These are phyloP conservation scores for Pseudopodoces humilis DNA, from an alignment of 2,113 vertebrate species.

Conservation along the genomic window DNA sequence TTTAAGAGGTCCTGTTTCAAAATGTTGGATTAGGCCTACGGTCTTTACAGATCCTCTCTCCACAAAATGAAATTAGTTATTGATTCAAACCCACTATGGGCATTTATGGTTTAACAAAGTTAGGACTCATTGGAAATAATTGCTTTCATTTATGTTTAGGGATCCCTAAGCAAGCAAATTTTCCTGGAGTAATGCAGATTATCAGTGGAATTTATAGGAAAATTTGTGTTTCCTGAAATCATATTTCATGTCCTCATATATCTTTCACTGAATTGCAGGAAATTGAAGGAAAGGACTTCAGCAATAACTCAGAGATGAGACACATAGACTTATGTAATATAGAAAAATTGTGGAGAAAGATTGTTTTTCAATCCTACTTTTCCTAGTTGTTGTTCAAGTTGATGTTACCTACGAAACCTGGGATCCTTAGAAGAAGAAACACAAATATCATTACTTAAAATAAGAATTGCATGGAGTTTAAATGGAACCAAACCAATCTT, in stretches of 20 bases:
- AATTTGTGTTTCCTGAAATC: neutral
- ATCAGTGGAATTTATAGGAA: neutral
- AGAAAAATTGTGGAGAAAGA: neutral
- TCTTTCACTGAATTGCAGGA: neutral
- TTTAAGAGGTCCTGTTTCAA: neutral
- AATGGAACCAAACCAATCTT: neutral
- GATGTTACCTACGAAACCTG: neutral
- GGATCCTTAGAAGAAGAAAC: neutral
- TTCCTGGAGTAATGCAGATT: neutral
- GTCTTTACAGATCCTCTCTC: neutral
- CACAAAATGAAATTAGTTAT: neutral
- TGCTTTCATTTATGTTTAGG: neutral
- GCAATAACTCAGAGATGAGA: neutral
- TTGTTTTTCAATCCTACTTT: neutral
- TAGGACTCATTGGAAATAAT: neutral
- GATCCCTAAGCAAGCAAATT: neutral
- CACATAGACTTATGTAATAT: neutral
- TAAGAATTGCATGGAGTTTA: neutral
- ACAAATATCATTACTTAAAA: neutral
- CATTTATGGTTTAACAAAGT: neutral
- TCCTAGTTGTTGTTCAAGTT: neutral
- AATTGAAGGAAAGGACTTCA: neutral
- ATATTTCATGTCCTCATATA: neutral
- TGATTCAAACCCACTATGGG: neutral
- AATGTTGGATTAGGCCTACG: neutral